These are phyloP conservation scores for Jacana jacana DNA, from an alignment of 2,113 vertebrate species.

Conservation along the genomic window DNA sequence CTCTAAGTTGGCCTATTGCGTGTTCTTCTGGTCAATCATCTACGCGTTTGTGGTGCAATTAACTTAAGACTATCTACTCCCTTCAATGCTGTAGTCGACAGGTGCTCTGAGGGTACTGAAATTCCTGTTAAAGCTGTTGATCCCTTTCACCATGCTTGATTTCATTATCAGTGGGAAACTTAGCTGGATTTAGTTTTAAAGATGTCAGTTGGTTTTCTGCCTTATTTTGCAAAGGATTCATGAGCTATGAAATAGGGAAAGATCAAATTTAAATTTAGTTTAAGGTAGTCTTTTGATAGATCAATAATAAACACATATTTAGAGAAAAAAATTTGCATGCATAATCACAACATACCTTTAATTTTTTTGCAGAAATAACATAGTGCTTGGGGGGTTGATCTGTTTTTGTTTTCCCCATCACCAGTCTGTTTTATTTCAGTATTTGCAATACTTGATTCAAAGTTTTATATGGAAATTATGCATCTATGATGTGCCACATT, in stretches of 20 bases:
- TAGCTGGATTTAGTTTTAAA: not conserved
- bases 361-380: slow-evolving; percentile 39
- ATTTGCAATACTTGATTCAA: slow-evolving; percentile 16
- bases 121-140: not conserved
- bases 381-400: not conserved
- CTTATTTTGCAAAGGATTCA: not conserved
- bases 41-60: not conserved
- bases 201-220: not conserved
- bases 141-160: not conserved
- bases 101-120: not conserved
- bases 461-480: slow-evolving; percentile 9
- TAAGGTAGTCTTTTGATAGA: not conserved
- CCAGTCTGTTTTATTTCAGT: not conserved
- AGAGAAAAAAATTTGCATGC: not conserved
- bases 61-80: not conserved
- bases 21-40: not conserved
- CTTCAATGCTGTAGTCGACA: not conserved
- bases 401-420: not conserved
- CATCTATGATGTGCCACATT: rapidly evolving
- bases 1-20: not conserved
- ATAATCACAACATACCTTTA: not conserved
- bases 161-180: not conserved
- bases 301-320: not conserved
- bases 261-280: not conserved
- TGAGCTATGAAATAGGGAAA: not conserved